Base-by-base conservation (phyloP, 2,888 invertebrate species). In the Troglohyphantes excavatus region DNA sequence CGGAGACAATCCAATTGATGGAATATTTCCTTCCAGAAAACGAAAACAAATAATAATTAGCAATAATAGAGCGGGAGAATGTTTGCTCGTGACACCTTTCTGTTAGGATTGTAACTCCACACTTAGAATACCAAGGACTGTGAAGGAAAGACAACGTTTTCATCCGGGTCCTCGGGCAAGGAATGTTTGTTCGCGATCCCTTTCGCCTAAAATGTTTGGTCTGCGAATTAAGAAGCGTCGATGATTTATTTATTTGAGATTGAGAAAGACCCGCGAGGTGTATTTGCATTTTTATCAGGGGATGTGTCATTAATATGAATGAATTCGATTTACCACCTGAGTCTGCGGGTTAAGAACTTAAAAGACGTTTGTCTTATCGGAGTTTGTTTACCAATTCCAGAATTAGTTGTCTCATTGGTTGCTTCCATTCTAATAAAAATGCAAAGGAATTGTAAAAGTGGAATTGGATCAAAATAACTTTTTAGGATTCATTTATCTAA, bases 121-220 rank as follows among this genome's bases (percentile, higher is more conserved):
- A 6, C 9, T 33, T 33, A 3, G 33, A 33, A 33, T 33, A 3
- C 5, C 33, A 9, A 33, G 33, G 33, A n/a, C n/a, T n/a, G 33
- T 3, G 33, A 33, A 33, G 33, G 33, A 6, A 9, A 33, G 33
- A 33, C 3, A 33, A 33, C 33, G 33, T 6, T 33, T 33, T 6
- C 9, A 6, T 33, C 3, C 9, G 33, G 33, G 33, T 33, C 33
- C 33, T 33, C 33, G 9, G 33, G 33, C 33, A 33, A 9, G n/a
- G n/a, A n/a, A n/a, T n/a, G n/a, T n/a, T n/a, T n/a, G 65, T 27
- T 78, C 59, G 19, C n/a, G 19, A 68, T 59, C 19, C 59, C n/a
- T 75, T 75, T 23, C 19, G 19, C 43, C 17, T 65, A 29, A 19
- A 65, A 61, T 43, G 23, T 65, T 65, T 78, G 65, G 43, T 33